Evolutionary conservation across 2,888 invertebrate genomes (phyloP), one percentile per base, ranked within the genome.

Genomic region (Sabatieria punctata): DNA sequence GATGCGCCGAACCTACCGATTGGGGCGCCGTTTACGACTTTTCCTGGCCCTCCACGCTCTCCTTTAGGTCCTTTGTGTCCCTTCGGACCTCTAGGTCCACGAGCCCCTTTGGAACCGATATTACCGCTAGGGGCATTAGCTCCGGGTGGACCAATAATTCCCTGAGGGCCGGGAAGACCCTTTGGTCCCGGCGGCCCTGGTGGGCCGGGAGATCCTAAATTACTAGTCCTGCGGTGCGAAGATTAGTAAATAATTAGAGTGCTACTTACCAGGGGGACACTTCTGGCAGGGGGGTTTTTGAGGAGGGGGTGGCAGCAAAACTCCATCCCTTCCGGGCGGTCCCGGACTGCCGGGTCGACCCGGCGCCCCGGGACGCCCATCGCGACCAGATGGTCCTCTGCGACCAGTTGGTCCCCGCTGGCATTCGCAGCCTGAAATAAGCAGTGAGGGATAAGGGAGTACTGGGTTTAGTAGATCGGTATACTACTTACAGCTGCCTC

Each of bases 261-360:
- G n/a, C n/a, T n/a, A n/a, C n/a, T n/a, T n/a, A n/a, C n/a, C 30
- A 15, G 30, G 30, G 8, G 30, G 8, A 19, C 42, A 42, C 23
- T 43, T 43, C 24, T 43, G 43, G 36, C 43, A 43, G 22, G 43
- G 43, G 3, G 43, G 43, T 22, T 43, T 43, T 3, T 33, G 43
- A n/a, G 43, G 43, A 15, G 43, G 35, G 15, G 43, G 22, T 23
- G 43, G 43, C 21, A 43, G 43, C 15, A 43, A 18, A 13, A 33
- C 11, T 13, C 43, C 43, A 18, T 43, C 43, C 6, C 43, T 18
- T 6, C 47, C 47, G 21, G 47, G 47, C 22, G 41, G 36, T 19
- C 47, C 47, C 19, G 47, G 41, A 26, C 25, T 46, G 4, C 48
- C 48, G 11, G 47, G 42, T 11, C 47, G 18, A 19, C 42, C 41